phyloP scores from a whole-genome alignment of 2,888 invertebrate genomes.

The Masnerella sp. region DNA sequence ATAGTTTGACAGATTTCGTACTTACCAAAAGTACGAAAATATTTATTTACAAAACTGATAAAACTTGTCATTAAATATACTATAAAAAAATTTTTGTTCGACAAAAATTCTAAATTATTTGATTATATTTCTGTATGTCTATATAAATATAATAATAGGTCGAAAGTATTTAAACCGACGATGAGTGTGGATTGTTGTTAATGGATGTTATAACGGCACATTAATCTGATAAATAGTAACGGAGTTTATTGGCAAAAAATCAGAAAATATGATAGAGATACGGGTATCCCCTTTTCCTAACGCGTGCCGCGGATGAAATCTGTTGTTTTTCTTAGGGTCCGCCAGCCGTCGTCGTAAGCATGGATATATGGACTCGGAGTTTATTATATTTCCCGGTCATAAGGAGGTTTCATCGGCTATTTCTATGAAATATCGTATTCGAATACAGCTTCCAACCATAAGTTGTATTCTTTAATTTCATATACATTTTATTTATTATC shows the following conservation, averaged over 20 bases:
- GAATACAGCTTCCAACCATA: constrained; percentile 65
- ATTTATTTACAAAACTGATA: no score
- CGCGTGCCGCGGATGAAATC: constrained; percentile 61
- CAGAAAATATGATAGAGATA: constrained; percentile 75
- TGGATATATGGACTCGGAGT: constrained; percentile 75
- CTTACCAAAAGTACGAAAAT: no score
- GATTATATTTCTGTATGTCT: no score
- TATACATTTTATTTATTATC: no score
- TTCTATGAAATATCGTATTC: constrained; percentile 71
- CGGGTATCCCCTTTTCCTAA: constrained; percentile 62
- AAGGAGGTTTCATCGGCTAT: constrained; percentile 76
- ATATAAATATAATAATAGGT: constrained; percentile 19
- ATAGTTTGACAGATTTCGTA: no score
- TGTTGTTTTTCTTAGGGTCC: constrained; percentile 70
- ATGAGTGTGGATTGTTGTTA: constrained; percentile 76
- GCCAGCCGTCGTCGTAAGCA: constrained; percentile 71
- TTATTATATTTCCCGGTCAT: constrained; percentile 77
- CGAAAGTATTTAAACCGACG: constrained; percentile 69
- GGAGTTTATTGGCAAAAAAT: constrained; percentile 78
- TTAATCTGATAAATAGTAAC: constrained; percentile 78
- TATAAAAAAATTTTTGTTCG: no score
- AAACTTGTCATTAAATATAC: no score
- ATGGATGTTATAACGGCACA: constrained; percentile 76
- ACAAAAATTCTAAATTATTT: no score
- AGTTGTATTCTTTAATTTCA: no score